A percentile compares a stretch with the other conserved stretches of the same genome.
These are phyloP conservation scores for Blastobasis adustella DNA, from an alignment of 2,888 invertebrate species.

Conservation along the genomic window DNA sequence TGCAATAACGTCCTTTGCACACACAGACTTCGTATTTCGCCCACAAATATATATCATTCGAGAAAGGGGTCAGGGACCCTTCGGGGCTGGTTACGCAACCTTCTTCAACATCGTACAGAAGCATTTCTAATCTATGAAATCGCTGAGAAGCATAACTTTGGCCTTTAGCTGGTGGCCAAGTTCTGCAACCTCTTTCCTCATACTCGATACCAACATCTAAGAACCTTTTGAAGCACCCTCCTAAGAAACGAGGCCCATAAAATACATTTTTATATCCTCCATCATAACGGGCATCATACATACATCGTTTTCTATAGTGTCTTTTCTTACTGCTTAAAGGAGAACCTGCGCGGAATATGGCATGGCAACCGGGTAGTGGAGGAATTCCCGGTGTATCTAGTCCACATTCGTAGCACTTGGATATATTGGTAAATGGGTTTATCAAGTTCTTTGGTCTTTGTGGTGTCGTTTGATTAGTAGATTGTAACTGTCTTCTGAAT, in stretches of 20 bases:
- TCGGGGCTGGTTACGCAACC: conserved; percentile 21
- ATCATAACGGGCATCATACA: too few relatives aligned
- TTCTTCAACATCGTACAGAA: conserved; percentile 13
- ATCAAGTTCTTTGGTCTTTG: too few relatives aligned
- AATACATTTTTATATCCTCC: too few relatives aligned
- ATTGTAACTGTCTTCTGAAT: too few relatives aligned
- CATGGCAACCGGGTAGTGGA: too few relatives aligned
- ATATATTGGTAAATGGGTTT: too few relatives aligned
- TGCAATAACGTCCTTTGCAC: conserved; percentile 20
- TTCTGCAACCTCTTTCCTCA: conserved; percentile 37
- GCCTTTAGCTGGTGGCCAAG: conserved; percentile 23
- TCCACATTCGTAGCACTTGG: too few relatives aligned
- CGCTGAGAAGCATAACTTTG: conserved; percentile 23
- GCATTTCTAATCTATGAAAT: conserved; percentile 21
- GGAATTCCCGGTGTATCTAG: too few relatives aligned
- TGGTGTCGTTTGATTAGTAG: too few relatives aligned
- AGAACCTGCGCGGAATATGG: too few relatives aligned
- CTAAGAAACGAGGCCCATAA: background rate
- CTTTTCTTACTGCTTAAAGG: too few relatives aligned
- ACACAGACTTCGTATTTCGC: conserved; percentile 24
- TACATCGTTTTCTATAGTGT: too few relatives aligned
- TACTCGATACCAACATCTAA: conserved; percentile 29
- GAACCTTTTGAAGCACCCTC: conserved; percentile 31
- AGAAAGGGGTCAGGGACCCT: conserved; percentile 22
- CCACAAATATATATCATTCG: conserved; percentile 19